Evolutionary conservation across 2,797 vertebrate species (phyloP).

Genomic region (Enteromius trimaculatus): DNA sequence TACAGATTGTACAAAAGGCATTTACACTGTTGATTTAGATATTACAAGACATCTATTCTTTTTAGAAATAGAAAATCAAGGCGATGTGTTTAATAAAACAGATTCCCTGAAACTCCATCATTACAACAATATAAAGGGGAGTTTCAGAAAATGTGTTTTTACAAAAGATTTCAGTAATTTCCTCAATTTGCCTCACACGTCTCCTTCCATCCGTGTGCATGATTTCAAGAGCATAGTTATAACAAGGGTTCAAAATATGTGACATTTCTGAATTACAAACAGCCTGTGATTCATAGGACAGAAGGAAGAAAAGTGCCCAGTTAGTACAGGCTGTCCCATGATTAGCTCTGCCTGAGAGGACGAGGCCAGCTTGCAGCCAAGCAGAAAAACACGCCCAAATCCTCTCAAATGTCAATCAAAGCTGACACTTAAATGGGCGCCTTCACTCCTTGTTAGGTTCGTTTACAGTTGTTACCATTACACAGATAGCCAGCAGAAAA

Average conservation of each 20-base stretch:
- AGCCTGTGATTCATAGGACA: constrained; percentile 30
- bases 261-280: constrained; percentile 21
- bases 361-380: constrained; percentile 30
- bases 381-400: constrained; percentile 46
- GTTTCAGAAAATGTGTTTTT: neutral
- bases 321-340: constrained; percentile 29
- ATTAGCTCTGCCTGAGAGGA: constrained; percentile 42
- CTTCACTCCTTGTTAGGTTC: constrained; percentile 56
- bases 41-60: neutral
- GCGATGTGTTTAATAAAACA: neutral
- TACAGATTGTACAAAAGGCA: too few relatives aligned
- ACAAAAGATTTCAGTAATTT: neutral
- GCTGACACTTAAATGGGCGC: constrained; percentile 27
- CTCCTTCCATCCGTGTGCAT: neutral
- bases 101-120: neutral
- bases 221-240: neutral
- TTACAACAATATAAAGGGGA: neutral
- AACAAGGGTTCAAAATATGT: constrained; percentile 9
- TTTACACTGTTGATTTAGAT: neutral
- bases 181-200: neutral
- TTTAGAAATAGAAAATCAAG: neutral
- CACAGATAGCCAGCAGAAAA: constrained; percentile 27
- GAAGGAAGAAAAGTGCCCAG: neutral
- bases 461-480: constrained; percentile 54
- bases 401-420: constrained; percentile 51